These are phyloP conservation scores for Serripes groenlandicus DNA, from an alignment of 2,888 invertebrate genomes.

Conservation along the genomic window DNA sequence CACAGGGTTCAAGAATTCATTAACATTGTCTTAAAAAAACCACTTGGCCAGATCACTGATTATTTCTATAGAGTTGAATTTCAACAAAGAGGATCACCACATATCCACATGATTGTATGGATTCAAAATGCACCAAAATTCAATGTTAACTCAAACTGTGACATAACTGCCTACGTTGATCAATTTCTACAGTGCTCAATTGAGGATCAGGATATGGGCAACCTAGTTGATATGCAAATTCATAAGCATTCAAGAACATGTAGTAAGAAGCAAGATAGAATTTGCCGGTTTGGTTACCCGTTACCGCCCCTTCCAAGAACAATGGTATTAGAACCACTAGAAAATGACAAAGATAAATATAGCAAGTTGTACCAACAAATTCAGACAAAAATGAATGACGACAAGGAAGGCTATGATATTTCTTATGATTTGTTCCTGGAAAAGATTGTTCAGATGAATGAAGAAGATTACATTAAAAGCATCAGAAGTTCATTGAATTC, in stretches of 20 bases:
- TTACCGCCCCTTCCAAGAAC: constrained; percentile 16
- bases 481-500: constrained; percentile 48
- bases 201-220: constrained; percentile 12
- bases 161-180: constrained; percentile 5
- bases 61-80: constrained; percentile 47
- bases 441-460: constrained; percentile 25
- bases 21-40: constrained; percentile 7
- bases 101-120: constrained; percentile 36
- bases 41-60: constrained; percentile 9
- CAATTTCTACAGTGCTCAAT: constrained; percentile 3
- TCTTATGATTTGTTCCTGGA: too few relatives aligned
- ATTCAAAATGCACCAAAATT: constrained; percentile 2
- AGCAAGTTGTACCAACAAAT: neutral
- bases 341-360: too few relatives aligned
- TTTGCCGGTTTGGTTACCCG: constrained; percentile 49
- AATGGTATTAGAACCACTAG: constrained; percentile 21
- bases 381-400: too few relatives aligned
- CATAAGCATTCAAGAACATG: constrained; percentile 58
- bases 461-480: constrained; percentile 48
- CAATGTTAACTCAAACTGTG: neutral
- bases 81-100: constrained; percentile 60
- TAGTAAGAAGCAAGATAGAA: constrained; percentile 18
- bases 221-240: constrained; percentile 40
- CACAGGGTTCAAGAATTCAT: constrained; percentile 21
- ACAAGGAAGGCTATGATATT: too few relatives aligned